Evolutionary conservation across 2,113 vertebrate species (phyloP), one percentile per base, ranked within the genome.

Genomic region (Danionella cerebrum): DNA sequence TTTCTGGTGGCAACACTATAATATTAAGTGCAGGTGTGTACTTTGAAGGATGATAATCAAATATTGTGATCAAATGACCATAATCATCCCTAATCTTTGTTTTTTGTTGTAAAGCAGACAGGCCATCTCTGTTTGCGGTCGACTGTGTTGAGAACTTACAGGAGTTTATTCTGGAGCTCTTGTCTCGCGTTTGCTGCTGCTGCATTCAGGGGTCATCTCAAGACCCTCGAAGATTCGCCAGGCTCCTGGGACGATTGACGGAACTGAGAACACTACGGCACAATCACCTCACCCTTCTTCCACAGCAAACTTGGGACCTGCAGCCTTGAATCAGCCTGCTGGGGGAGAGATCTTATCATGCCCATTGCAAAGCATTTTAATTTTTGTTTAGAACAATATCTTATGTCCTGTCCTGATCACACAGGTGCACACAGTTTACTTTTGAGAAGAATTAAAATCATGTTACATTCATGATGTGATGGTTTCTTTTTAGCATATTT

Each of bases 221-320:
- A 1, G 88, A 88, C 42, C 88, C 90, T 0, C 90, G 91, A 57
- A 89, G 90, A 42, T 95, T 98, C 47, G 94, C 91, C 18, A 83
- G 83, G 59, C 86, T 98, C 24, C 83, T 93, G 52, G 91, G 92
- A 3, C 84, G 92, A 45, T 87, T 97, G 45, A 95, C 92, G 2
- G 91, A 96, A 79, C 87, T 98, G 16, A 87, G 90, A 22, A 94
- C 90, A 41, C 89, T 96, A 29, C 87, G 85, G 67, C 93, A 97
- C 74, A 92, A 87, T 72, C 91, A 94, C 80, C 90, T 92, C 71
- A 90, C 91, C 70, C 88, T 93, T 72, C 88, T 89, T 0, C 73
- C 79, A 59, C 82, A 81, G 27, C 83, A 86, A 63, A 55, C 63
- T 7, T 81, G 75, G 79, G 75, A 75, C 70, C 57, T 65, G 31